Evolutionary conservation across 2,888 invertebrate species (phyloP), one percentile per base, ranked within the genome.

Genomic region (Lymantria dispar): DNA sequence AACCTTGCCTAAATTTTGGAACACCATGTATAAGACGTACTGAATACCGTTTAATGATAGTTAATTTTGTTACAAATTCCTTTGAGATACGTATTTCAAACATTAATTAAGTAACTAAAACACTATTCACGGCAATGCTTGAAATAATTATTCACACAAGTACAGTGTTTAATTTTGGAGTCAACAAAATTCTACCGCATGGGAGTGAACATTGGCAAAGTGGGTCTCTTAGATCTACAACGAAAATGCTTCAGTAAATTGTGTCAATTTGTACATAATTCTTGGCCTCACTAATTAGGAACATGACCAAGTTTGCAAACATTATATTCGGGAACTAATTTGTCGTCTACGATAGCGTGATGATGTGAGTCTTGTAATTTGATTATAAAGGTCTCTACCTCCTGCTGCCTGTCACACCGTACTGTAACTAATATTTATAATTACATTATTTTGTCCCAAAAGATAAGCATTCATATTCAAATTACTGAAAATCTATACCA

Each of bases 291-390:
- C 63, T 75, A 77, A 78, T 78, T 75, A 70, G 60, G 53, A 59
- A 60, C 62, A 62, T 53, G 53, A 63, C 53, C 52, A 68, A 78
- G 70, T 80, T 74, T 56, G 62, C 68, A 73, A 76, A 77, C 75
- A 75, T 76, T 71, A 77, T 69, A 71, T 58, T 49, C 48, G 55
- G 48, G 45, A 54, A 63, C 66, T 64, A 69, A 72, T 72, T 71
- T 64, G 56, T 65, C 64, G 64, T 56, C 56, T 57, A 50, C 64
- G 58, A 71, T 62, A 64, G 56, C 63, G 50, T 50, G 66, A 57
- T 68, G 66, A 64, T 62, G 58, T 47, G 54, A 52, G 50, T 40
- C 42, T 48, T 47, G 59, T 63, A 69, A 74, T 73, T 69, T 70
- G 63, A 70, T 72, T 72, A 64, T 63, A 62, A 48, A 55, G 55